Conservation (phyloP, 2,797 vertebrate genomes). For the Huso huso region DNA sequence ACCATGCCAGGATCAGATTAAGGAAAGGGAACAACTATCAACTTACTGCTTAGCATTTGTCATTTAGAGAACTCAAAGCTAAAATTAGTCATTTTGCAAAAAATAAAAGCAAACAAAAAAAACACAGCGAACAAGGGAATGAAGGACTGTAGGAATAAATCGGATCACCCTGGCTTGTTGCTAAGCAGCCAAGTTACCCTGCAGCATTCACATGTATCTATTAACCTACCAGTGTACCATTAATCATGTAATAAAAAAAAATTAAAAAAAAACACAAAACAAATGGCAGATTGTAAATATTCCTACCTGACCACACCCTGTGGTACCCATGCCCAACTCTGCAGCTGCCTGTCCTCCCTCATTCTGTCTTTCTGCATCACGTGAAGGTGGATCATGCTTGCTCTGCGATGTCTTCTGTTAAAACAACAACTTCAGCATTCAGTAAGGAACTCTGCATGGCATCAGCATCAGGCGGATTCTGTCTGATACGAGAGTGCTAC, state of each 20-base stretch:
- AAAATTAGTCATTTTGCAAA: too few relatives aligned
- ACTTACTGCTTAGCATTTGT: too few relatives aligned
- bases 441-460: slow-evolving; percentile 1
- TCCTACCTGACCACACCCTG: slow-evolving; percentile 63
- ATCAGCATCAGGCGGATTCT: slow-evolving; percentile 14
- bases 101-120: too few relatives aligned
- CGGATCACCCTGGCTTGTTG: not conserved
- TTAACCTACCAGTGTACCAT: too few relatives aligned
- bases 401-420: slow-evolving; percentile 63
- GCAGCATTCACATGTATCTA: not conserved
- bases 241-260: too few relatives aligned
- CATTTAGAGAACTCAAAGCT: too few relatives aligned
- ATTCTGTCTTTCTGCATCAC: slow-evolving; percentile 57
- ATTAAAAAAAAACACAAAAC: too few relatives aligned
- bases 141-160: not conserved
- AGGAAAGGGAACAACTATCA: too few relatives aligned
- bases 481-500: not conserved
- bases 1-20: too few relatives aligned
- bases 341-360: slow-evolving; percentile 63
- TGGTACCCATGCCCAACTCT: slow-evolving; percentile 48
- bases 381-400: slow-evolving; percentile 61
- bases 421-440: slow-evolving; percentile 17
- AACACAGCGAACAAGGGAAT: too few relatives aligned
- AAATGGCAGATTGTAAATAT: not conserved
- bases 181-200: not conserved